These are phyloP conservation scores for Leucoma salicis DNA, from an alignment of 2,888 invertebrate genomes.

Conservation along the genomic window DNA sequence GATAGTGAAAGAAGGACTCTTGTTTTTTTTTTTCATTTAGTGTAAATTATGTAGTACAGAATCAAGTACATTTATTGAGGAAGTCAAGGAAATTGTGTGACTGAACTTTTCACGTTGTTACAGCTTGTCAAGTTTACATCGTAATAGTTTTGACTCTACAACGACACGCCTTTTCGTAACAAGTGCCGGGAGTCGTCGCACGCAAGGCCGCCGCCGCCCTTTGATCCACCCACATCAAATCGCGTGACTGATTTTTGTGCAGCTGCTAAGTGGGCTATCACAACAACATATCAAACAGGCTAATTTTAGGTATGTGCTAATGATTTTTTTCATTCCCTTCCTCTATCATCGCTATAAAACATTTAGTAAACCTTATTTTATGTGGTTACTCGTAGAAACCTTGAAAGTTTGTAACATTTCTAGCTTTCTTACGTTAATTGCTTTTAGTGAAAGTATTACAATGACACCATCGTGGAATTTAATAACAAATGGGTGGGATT, in stretches of 20 bases:
- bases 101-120: conserved; percentile 39
- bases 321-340: conserved; percentile 15
- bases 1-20: too few relatives aligned
- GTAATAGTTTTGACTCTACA: conserved; percentile 67
- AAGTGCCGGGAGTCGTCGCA: conserved; percentile 80
- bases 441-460: conserved; percentile 3
- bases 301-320: conserved; percentile 31
- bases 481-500: conserved; percentile 42
- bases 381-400: conserved; percentile 23
- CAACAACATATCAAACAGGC: conserved; percentile 31
- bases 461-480: conserved; percentile 3
- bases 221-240: conserved; percentile 81
- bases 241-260: conserved; percentile 75
- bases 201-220: conserved; percentile 80
- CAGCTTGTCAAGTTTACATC: conserved; percentile 40
- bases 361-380: conserved; percentile 13
- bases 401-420: background rate
- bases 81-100: too few relatives aligned
- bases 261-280: conserved; percentile 49
- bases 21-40: too few relatives aligned
- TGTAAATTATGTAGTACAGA: too few relatives aligned
- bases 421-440: conserved; percentile 10
- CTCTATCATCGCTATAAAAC: conserved; percentile 8
- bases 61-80: too few relatives aligned
- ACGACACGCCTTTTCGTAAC: conserved; percentile 82